Evolutionary conservation across 1,140 invertebrate species (phyloP).

Genomic region (Aphis craccivora): DNA sequence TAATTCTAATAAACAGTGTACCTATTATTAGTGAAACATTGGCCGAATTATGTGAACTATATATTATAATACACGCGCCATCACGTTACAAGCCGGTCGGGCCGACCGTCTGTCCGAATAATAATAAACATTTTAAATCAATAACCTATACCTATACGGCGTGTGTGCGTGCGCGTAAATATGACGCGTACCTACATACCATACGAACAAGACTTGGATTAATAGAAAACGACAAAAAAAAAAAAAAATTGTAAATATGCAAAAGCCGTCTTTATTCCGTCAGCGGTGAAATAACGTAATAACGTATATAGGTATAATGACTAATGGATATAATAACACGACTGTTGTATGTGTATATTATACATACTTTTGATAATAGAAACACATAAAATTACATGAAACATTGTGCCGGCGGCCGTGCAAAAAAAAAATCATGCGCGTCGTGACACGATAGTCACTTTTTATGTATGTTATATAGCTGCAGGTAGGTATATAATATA

Average conservation of each 20-base stretch:
- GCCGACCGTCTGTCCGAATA: not conserved
- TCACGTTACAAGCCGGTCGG: not conserved
- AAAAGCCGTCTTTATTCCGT: not conserved
- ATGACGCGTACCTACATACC: too few relatives aligned
- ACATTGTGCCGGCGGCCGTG: not conserved
- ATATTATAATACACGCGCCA: too few relatives aligned
- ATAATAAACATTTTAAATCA: slow-evolving; percentile 5
- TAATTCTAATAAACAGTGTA: not conserved
- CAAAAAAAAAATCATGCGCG: not conserved
- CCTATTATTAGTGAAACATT: not conserved
- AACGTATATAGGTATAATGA: not conserved
- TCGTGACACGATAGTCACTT: not conserved
- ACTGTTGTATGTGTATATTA: not conserved
- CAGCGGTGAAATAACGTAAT: not conserved
- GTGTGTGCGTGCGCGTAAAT: not conserved
- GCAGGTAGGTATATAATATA: not conserved
- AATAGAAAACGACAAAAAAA: not conserved
- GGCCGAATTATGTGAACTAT: not conserved
- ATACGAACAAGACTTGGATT: not conserved
- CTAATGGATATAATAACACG: not conserved
- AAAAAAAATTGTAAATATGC: not conserved
- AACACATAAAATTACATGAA: not conserved
- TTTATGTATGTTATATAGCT: not conserved
- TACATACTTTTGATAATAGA: not conserved
- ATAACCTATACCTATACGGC: not conserved